These are phyloP conservation scores for Pteria penguin DNA, from an alignment of 2,888 invertebrate species.

Conservation along the genomic window DNA sequence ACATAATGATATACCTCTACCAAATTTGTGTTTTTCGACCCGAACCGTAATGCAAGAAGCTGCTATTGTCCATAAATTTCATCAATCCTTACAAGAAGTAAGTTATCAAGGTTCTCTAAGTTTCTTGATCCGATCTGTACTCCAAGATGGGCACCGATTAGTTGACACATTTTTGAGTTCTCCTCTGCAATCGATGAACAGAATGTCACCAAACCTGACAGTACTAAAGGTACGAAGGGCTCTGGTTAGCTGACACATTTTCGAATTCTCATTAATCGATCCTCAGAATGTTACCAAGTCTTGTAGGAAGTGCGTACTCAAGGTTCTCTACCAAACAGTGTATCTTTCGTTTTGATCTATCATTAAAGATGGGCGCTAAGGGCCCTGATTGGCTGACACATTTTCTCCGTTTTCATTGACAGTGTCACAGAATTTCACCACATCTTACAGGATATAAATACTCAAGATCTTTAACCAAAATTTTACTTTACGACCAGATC, in stretches of 20 bases:
- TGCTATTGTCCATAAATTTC: too few relatives aligned
- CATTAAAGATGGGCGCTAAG: not conserved
- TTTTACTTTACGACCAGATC: not conserved
- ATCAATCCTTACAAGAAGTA: not conserved
- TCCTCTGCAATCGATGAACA: too few relatives aligned
- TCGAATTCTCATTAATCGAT: not conserved
- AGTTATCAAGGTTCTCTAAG: not conserved
- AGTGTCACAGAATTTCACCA: not conserved
- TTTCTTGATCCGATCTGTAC: too few relatives aligned
- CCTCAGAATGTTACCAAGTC: not conserved
- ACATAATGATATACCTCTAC: too few relatives aligned
- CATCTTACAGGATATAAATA: not conserved
- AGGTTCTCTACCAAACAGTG: not conserved
- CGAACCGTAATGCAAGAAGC: too few relatives aligned
- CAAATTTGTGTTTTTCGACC: too few relatives aligned
- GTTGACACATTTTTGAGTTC: too few relatives aligned
- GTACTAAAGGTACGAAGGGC: too few relatives aligned
- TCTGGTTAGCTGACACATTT: not conserved
- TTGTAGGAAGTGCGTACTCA: not conserved
- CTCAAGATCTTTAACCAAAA: not conserved
- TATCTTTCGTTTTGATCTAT: too few relatives aligned
- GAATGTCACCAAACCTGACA: too few relatives aligned
- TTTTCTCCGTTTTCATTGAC: not conserved
- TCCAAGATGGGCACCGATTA: too few relatives aligned
- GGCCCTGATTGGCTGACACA: not conserved